Percentiles rank a stretch among this genome's conserved stretches.
These are phyloP conservation scores for Lycodopsis pacificus DNA, from an alignment of 2,797 vertebrate genomes.

Conservation along the genomic window DNA sequence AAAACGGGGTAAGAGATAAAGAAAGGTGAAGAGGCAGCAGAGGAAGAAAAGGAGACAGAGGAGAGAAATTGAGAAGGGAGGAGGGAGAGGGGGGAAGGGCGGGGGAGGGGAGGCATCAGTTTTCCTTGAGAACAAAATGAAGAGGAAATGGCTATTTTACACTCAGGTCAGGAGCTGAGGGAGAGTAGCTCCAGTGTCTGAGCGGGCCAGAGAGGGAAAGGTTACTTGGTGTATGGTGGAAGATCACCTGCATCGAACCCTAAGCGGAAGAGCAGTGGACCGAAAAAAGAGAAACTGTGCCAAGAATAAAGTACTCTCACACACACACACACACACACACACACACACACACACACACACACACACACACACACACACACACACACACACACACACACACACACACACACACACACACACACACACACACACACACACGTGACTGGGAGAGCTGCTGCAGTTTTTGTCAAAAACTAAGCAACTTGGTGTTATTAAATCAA, in stretches of 20 bases:
- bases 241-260: slow-evolving; percentile 55
- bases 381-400: too few relatives aligned
- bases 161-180: slow-evolving; percentile 70
- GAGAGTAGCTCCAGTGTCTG: slow-evolving; percentile 41
- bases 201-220: slow-evolving; percentile 44
- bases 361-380: slow-evolving; percentile 11
- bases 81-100: not conserved
- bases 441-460: slow-evolving; percentile 6
- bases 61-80: slow-evolving; percentile 35
- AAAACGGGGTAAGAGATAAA: slow-evolving; percentile 62
- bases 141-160: slow-evolving; percentile 73
- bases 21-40: slow-evolving; percentile 49
- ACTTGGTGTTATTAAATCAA: slow-evolving; percentile 55
- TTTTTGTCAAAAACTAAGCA: slow-evolving; percentile 32
- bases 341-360: not conserved
- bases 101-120: slow-evolving; percentile 53
- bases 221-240: slow-evolving; percentile 65
- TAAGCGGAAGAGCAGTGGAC: slow-evolving; percentile 58
- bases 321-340: slow-evolving; percentile 6
- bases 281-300: slow-evolving; percentile 33
- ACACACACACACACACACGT: slow-evolving; percentile 5
- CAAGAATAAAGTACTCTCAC: slow-evolving; percentile 27
- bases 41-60: slow-evolving; percentile 34
- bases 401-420: too few relatives aligned
- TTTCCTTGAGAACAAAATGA: slow-evolving; percentile 73